Evolutionary conservation across 2,888 invertebrate genomes (phyloP), one percentile per base, ranked within the genome.

Genomic region (Epirrita christyi): DNA sequence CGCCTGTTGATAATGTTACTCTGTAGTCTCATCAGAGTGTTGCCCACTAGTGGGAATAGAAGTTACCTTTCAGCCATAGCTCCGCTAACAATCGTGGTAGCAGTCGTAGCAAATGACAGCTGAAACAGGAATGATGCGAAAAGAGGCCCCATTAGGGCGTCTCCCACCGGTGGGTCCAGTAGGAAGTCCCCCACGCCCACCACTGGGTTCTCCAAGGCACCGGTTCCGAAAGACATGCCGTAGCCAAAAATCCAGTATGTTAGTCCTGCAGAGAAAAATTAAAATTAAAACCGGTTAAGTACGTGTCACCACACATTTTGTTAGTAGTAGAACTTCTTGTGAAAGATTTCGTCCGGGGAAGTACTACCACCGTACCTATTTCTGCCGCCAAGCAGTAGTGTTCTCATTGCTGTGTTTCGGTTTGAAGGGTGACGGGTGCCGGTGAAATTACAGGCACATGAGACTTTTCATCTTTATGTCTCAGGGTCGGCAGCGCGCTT

Each of bases 191-290:
- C 98, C 21, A 96, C 93, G 0, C 97, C 97, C 64, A 97, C 94
- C 72, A 98, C 96, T 0, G 96, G 93, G 85, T 97, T 98, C 3
- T 95, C 94, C 14, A 94, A 92, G 0, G 93, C 83, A 0, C 95
- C 94, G 14, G 94, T 93, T 0, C 98, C 98, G 76, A 97, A 98
- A 4, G 97, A 97, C 85, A 98, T 93, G 0, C 97, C 98, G 83
- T 96, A 98, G 0, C 98, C 98, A 78, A 98, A 97, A 34, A 97
- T 93, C 98, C 98, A 99, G 85, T 98, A 98, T 0, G 98, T 97
- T 10, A 97, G 83, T 59, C 97, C 94, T 94, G 68, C 34, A 55
- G 42, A 51, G 27, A 37, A 1, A n/a, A 36, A 50, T 10, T 5
- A 40, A 10, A 40, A 21, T 21, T n/a, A 21, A 21, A 21, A 4